A percentile compares a stretch with the other conserved stretches of the same genome.
Conservation (phyloP, 1,140 invertebrate species). For the Heliconius himera region DNA sequence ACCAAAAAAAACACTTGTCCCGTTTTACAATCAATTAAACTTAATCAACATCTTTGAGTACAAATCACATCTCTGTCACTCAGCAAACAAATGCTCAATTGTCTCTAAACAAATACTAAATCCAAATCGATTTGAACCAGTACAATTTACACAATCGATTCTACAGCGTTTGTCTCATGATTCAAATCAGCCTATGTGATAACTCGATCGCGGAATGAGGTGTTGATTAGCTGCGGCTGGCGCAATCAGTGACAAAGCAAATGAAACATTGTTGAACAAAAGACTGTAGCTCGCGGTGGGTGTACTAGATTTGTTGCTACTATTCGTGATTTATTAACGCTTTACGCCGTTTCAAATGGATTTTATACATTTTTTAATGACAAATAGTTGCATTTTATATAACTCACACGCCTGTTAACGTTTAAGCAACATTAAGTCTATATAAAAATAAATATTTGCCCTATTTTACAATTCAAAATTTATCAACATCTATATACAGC, state of each 20-base stretch:
- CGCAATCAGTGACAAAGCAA: constrained; percentile 30
- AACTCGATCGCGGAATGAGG: constrained; percentile 25
- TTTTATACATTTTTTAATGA: no score
- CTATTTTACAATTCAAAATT: neutral
- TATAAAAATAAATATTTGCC: neutral
- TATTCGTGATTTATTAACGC: neutral
- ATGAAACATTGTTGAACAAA: constrained; percentile 27
- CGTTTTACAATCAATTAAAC: neutral
- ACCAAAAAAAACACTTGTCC: neutral
- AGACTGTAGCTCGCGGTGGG: neutral
- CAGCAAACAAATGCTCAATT: neutral
- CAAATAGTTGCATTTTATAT: no score
- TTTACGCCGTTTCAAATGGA: neutral
- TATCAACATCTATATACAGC: neutral
- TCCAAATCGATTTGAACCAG: neutral
- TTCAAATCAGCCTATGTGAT: constrained; percentile 13
- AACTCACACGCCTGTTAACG: neutral
- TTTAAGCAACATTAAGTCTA: neutral
- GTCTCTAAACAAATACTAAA: neutral
- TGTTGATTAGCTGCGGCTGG: constrained; percentile 31
- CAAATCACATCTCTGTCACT: neutral
- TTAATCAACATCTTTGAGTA: neutral
- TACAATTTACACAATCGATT: constrained; percentile 14
- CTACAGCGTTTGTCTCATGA: constrained; percentile 20
- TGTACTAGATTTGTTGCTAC: neutral